phyloP scores from a whole-genome alignment of 35 echinoderm and acorn worm genomes.

The Strongylocentrotus purpuratus region DNA sequence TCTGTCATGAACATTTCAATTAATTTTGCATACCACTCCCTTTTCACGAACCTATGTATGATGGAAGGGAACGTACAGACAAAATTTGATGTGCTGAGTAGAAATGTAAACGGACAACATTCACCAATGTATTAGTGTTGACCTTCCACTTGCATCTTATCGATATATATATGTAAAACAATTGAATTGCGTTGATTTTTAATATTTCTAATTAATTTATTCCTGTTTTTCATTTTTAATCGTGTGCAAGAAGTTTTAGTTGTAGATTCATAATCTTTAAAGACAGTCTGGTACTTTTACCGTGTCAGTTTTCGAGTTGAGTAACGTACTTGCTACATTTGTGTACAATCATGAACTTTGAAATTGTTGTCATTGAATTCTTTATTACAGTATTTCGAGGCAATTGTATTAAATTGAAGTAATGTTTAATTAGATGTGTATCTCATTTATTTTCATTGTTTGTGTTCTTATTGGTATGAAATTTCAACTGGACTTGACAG shows the following conservation, averaged over 20 bases:
- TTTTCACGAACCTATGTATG: too few species aligned
- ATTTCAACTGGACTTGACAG: not conserved
- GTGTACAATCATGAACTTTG: not conserved
- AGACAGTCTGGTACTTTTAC: not conserved
- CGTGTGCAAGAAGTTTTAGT: not conserved
- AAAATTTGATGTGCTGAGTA: not conserved
- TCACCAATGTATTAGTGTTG: too few species aligned
- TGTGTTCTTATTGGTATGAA: not conserved
- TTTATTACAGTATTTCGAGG: conserved; percentile 26
- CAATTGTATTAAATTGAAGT: conserved; percentile 27
- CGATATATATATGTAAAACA: not conserved
- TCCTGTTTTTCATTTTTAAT: not conserved
- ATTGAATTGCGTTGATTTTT: not conserved
- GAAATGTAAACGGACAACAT: not conserved
- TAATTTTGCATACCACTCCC: too few species aligned
- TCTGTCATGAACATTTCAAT: too few species aligned
- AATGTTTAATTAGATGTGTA: not conserved
- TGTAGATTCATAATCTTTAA: not conserved
- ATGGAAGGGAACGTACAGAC: not conserved
- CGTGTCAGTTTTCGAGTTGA: not conserved
- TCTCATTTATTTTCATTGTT: not conserved
- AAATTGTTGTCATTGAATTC: not conserved
- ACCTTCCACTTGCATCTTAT: not conserved
- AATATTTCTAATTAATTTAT: not conserved
- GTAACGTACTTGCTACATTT: conserved; percentile 27